Percentiles rank a stretch among this genome's conserved stretches.
phyloP scores from a whole-genome alignment of 2,797 vertebrate genomes.

The Avahi laniger region DNA sequence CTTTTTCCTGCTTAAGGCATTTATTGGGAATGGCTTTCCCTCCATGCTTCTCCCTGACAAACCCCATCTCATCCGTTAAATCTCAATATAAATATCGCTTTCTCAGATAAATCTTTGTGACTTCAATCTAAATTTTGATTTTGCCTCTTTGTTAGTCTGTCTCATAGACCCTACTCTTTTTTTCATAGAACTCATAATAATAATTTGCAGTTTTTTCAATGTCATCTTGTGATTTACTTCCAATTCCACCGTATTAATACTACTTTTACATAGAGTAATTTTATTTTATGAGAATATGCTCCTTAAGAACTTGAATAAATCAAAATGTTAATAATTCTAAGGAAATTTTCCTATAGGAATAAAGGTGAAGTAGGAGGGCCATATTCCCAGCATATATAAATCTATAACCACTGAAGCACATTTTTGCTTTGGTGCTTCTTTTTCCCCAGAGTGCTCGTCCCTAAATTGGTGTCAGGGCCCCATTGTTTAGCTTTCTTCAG shows the following conservation, averaged over 20 bases:
- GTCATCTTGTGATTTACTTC: constrained; percentile 22
- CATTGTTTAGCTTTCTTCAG: not conserved
- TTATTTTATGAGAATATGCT: not conserved
- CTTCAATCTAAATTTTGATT: not conserved
- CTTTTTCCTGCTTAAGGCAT: not conserved
- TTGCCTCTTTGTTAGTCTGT: not conserved
- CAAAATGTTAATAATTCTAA: not conserved
- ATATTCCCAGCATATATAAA: not conserved
- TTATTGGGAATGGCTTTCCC: not conserved
- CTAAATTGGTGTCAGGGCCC: not conserved
- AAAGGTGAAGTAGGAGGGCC: not conserved
- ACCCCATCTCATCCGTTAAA: not conserved
- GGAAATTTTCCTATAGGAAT: not conserved
- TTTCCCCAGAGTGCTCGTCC: not conserved
- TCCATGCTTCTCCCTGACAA: not conserved
- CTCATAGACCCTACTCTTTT: not conserved
- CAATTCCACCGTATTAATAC: not conserved
- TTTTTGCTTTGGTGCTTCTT: not conserved
- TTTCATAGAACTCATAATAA: not conserved
- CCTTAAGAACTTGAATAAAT: constrained; percentile 17
- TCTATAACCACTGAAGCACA: not conserved
- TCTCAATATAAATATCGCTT: not conserved
- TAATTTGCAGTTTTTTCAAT: not conserved
- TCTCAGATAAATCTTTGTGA: not conserved
- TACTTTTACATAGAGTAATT: not conserved